Evolutionary conservation across 2,888 invertebrate species (phyloP), one percentile per base, ranked within the genome.

Genomic region (Acronicta psi): DNA sequence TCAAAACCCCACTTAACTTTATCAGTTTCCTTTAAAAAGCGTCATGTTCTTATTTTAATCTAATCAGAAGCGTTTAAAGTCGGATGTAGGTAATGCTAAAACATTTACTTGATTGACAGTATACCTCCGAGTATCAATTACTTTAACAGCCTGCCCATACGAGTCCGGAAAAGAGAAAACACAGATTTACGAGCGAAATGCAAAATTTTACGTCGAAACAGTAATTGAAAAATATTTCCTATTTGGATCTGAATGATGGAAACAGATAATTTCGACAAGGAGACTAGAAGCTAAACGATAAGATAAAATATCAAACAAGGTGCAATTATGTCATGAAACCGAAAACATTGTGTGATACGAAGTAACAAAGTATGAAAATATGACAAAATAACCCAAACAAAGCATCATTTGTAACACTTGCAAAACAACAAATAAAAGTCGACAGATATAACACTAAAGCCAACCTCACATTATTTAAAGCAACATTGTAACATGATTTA

Each of bases 401-500:
- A 56, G 56, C 38, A 17, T 57, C 51, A 74, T 72, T 74, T 62
- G 72, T 69, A 65, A 65, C 46, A 65, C 50, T 59, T 63, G 42
- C 55, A 29, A 38, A 57, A 59, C 57, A 65, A 56, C 59, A 65
- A 75, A 74, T 69, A 69, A 70, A 73, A 56, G 57, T 57, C 58
- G 67, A 57, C 55, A 54, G 70, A 60, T 54, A 60, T 61, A 64
- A 64, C 62, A 64, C 57, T 58, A 47, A 23, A 56, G 16, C 36
- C 34, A 49, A 47, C 40, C 62, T 44, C 10, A 47, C 44, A 58
- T 54, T 67, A 59, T 65, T 70, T 63, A 73, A 75, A 77, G 70
- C 74, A 72, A 68, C 79, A 76, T 75, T 75, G 75, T 75, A 63
- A 37, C 55, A 77, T 70, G 79, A 84, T 84, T 85, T 86, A 88